phyloP scores from a whole-genome alignment of 2,113 vertebrate species.

The Phycodurus eques region DNA sequence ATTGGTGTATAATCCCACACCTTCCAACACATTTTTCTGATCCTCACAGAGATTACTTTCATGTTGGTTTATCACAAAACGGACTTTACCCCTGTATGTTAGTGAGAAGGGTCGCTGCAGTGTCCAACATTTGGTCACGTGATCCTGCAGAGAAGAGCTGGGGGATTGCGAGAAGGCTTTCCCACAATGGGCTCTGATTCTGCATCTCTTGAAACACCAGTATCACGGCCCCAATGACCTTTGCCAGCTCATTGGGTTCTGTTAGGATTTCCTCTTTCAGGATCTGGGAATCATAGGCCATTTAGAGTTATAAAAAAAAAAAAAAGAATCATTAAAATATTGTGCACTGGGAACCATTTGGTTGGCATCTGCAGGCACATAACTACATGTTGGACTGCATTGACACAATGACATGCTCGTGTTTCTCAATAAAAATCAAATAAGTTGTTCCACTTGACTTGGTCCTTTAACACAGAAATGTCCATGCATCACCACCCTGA shows the following conservation, averaged over 20 bases:
- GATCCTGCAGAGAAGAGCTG: conserved; percentile 40
- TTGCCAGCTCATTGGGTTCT: conserved; percentile 39
- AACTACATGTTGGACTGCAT: too few species aligned
- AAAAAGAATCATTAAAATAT: not conserved
- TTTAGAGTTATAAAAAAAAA: not conserved
- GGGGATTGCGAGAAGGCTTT: conserved; percentile 62
- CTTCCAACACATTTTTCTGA: too few species aligned
- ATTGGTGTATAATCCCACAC: too few species aligned
- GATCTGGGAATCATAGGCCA: conserved; percentile 40
- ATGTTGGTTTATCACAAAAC: not conserved
- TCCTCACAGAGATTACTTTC: not conserved
- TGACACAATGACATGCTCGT: not conserved
- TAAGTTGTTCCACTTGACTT: not conserved
- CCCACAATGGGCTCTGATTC: conserved; percentile 63
- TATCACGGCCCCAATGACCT: conserved; percentile 21
- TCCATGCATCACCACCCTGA: not conserved
- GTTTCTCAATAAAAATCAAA: not conserved
- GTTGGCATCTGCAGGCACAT: not conserved
- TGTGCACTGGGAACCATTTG: not conserved
- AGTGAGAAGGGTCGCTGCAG: conserved; percentile 20
- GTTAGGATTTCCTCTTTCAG: conserved; percentile 50
- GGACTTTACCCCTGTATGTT: conserved; percentile 55
- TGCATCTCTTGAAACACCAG: conserved; percentile 59
- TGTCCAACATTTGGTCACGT: conserved; percentile 28
- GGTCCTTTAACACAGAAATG: not conserved